Evolutionary conservation across 2,888 invertebrate species (phyloP).

Genomic region (Drosophila percnosoma): DNA sequence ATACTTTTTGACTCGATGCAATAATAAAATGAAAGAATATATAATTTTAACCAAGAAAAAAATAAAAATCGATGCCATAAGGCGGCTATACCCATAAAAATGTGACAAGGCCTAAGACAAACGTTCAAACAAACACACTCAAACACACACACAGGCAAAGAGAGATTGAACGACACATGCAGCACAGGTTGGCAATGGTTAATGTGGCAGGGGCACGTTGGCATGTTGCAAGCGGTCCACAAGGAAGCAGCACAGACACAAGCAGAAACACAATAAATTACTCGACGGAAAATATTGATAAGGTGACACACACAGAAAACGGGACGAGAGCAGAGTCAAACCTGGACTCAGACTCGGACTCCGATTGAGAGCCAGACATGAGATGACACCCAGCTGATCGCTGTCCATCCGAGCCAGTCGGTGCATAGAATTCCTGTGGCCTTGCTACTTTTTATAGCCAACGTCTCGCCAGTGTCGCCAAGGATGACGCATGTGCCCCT

Average conservation of each 20-base stretch:
- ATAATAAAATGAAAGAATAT: slow-evolving; percentile 72
- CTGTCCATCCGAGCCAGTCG: slow-evolving; percentile 33
- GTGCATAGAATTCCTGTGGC: slow-evolving; percentile 26
- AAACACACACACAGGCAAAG: slow-evolving; percentile 3
- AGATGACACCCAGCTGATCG: slow-evolving; percentile 74
- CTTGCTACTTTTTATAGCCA: slow-evolving; percentile 62
- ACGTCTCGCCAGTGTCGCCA: slow-evolving; percentile 68
- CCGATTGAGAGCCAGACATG: slow-evolving; percentile 41
- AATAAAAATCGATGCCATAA: slow-evolving; percentile 80
- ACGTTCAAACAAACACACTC: slow-evolving; percentile 48
- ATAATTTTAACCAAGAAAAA: slow-evolving; percentile 67
- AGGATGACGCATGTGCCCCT: slow-evolving; percentile 70
- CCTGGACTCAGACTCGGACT: not conserved
- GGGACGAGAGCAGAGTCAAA: slow-evolving; percentile 9
- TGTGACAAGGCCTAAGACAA: slow-evolving; percentile 77
- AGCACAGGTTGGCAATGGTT: slow-evolving; percentile 27
- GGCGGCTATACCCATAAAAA: slow-evolving; percentile 72
- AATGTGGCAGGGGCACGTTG: slow-evolving; percentile 10
- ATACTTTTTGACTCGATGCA: slow-evolving; percentile 19
- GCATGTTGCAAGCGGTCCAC: slow-evolving; percentile 29
- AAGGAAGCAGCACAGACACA: slow-evolving; percentile 68
- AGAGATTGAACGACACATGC: slow-evolving; percentile 39
- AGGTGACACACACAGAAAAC: slow-evolving; percentile 66
- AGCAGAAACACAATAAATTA: slow-evolving; percentile 80
- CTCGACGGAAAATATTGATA: slow-evolving; percentile 83